Evolutionary conservation across 1,140 invertebrate genomes (phyloP).

Genomic region (Aricia agestis): DNA sequence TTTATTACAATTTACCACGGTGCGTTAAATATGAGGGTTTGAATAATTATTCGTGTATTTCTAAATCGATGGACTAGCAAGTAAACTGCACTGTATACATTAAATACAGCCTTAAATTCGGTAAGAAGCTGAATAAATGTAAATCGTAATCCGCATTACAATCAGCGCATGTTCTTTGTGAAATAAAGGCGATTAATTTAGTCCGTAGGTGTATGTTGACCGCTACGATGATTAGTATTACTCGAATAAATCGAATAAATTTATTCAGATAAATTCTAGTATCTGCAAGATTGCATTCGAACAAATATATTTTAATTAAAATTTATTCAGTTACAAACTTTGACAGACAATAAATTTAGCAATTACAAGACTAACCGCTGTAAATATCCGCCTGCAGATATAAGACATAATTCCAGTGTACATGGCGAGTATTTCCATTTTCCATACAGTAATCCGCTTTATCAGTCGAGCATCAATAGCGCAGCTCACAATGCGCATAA

Average conservation of each 20-base stretch:
- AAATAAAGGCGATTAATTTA: slow-evolving; percentile 26
- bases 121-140: slow-evolving; percentile 6
- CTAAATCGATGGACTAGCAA: background rate
- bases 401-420: background rate
- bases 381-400: slow-evolving; percentile 14
- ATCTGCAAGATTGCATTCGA: slow-evolving; percentile 22
- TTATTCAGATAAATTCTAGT: slow-evolving; percentile 24
- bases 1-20: too few species aligned
- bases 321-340: slow-evolving; percentile 22
- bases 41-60: too few species aligned
- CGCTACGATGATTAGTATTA: slow-evolving; percentile 24
- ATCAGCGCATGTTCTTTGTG: background rate
- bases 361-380: slow-evolving; percentile 22
- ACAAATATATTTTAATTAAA: slow-evolving; percentile 26
- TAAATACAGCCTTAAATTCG: slow-evolving; percentile 14
- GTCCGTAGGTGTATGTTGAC: slow-evolving; percentile 23
- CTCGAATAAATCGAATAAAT: slow-evolving; percentile 23
- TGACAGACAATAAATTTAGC: slow-evolving; percentile 23
- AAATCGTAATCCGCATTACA: slow-evolving; percentile 5
- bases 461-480: background rate
- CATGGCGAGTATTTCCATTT: background rate
- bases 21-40: too few species aligned
- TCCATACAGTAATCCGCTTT: background rate
- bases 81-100: background rate
- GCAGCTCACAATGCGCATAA: background rate